A percentile compares a stretch with the other conserved stretches of the same genome.
Evolutionary conservation across 2,797 vertebrate genomes (phyloP).

Genomic region (Acanthopagrus latus): DNA sequence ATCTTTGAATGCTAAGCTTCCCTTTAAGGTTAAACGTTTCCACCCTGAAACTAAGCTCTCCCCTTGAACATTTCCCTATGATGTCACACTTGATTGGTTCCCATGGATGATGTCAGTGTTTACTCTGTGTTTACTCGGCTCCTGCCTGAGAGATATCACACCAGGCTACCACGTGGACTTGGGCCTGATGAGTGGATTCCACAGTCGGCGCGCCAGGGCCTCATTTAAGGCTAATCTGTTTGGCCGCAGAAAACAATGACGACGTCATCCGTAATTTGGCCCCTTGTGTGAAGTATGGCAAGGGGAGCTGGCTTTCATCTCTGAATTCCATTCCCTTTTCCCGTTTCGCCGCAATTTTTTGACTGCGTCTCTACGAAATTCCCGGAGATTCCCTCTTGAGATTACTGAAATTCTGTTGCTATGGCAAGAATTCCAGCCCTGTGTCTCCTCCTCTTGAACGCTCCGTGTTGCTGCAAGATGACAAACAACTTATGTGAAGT

Average conservation of each 20-base stretch:
- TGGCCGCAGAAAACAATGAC: constrained; percentile 77
- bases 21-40: constrained; percentile 8
- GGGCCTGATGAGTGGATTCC: constrained; percentile 63
- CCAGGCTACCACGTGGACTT: constrained; percentile 64
- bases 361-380: constrained; percentile 51
- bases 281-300: constrained; percentile 70
- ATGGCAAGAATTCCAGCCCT: constrained; percentile 47
- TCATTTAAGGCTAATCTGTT: constrained; percentile 75
- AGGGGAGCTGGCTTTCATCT: constrained; percentile 68
- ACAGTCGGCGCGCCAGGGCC: constrained; percentile 43
- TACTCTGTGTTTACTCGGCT: constrained; percentile 77
- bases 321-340: constrained; percentile 61
- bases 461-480: constrained; percentile 45
- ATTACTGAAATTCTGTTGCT: constrained; percentile 55
- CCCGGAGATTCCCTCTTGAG: constrained; percentile 56
- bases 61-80: constrained; percentile 51
- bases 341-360: constrained; percentile 32
- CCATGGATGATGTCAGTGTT: constrained; percentile 81
- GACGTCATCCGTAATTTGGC: constrained; percentile 76
- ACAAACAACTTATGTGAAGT: constrained; percentile 55
- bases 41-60: neutral
- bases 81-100: constrained; percentile 68
- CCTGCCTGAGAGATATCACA: constrained; percentile 80
- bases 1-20: neutral
- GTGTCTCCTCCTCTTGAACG: constrained; percentile 14